Evolutionary conservation across 2,888 invertebrate species (phyloP), one percentile per base, ranked within the genome.

Genomic region (Lottia gigantea): DNA sequence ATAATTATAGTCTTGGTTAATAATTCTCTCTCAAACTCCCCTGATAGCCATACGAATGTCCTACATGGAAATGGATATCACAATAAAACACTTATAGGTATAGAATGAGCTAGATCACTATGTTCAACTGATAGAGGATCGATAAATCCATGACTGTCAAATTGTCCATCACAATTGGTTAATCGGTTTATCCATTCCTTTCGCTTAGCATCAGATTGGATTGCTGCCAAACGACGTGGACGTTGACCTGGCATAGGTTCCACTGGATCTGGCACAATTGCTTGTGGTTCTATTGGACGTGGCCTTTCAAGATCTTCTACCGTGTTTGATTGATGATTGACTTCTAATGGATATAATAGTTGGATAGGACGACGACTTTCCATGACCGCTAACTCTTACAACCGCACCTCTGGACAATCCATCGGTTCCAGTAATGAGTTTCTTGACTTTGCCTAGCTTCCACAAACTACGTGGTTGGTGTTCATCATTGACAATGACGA

Each of bases 1-100:
- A 16, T 8, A n/a, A 16, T 49, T 49, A 49, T 49, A 49, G 49
- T 49, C 49, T n/a, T 16, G 49, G 49, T 49, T 49, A 49, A 49
- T 49, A n/a, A 49, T 11, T 49, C 49, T 49, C 49, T 49, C 49
- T 49, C 49, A 49, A 11, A 49, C 49, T 49, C 49, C 49, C 49
- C 49, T 49, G 49, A 49, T n/a, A 19, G 49, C 49, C 49, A 16
- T 49, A 1, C 8, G 16, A 49, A 49, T n/a, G 16, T 16, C 16
- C 16, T n/a, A 49, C 19, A n/a, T n/a, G 19, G 15, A 49, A 49
- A 49, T 16, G 49, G 49, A n/a, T 49, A 49, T 49, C 49, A 49
- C 49, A n/a, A 49, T 49, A 4, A 4, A 49, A 12, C 49, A 49
- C 49, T 19, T 8, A n/a, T 16, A 8, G 0, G 19, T 49, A 49